Evolutionary conservation across 2,113 vertebrate genomes (phyloP), one percentile per base, ranked within the genome.

Genomic region (Nanorana parkeri): DNA sequence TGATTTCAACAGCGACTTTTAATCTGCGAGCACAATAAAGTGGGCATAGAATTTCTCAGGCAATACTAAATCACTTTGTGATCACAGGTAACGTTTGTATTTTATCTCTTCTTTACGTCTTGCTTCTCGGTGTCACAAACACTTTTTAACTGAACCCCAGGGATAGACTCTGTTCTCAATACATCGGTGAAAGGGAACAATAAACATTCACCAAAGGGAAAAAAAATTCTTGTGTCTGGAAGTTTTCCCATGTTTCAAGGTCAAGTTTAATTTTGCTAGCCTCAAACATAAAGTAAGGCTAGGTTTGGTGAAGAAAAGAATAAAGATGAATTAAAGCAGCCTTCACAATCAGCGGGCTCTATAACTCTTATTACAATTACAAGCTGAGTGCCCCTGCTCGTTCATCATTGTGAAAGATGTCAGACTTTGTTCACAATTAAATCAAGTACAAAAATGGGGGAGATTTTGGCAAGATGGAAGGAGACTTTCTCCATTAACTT

Each of bases 361-460:
- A 60, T 83, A 83, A 68, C 80, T 75, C 69, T 74, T 74, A 74
- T 83, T 64, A 76, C 80, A 83, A 68, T 83, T 67, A 83, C 80
- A 83, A 29, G 72, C 72, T 58, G 52, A 67, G 80, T 76, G 71
- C 71, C 32, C 61, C 28, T 20, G 29, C 51, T 65, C 63, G 20
- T 82, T 73, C 23, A 82, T 82, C 80, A 83, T 66, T 28, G 58
- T 75, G 71, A 83, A 68, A 56, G 28, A 24, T 83, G 64, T 75
- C 68, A 55, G 80, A 78, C 63, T 80, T 55, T 65, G 54, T 68
- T 75, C 41, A 66, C 79, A 77, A 83, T 86, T 80, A 77, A 87
- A 86, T 78, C 52, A 28, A 51, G 47, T 23, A 72, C 58, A 51
- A 72, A 69, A 58, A 71, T 60, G 36, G 29, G 72, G 32, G 41